phyloP scores from a whole-genome alignment of 2,888 invertebrate genomes.

The Tipula helvola region DNA sequence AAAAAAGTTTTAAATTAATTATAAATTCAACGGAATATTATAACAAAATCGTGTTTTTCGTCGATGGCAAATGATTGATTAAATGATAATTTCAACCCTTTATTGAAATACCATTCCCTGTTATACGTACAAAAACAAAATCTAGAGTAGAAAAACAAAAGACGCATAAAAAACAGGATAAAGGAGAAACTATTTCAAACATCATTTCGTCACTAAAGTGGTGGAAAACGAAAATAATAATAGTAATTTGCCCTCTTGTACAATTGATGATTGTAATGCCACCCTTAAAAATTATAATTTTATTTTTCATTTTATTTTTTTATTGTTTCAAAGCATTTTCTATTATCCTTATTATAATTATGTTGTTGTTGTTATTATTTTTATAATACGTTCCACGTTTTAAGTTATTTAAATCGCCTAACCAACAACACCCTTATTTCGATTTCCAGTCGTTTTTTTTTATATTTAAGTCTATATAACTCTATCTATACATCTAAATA shows the following conservation, averaged over 20 bases:
- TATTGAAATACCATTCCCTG: not conserved
- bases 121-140: not conserved
- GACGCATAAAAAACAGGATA: not conserved
- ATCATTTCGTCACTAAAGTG: not conserved
- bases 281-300: not conserved
- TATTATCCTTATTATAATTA: not conserved
- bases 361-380: not conserved
- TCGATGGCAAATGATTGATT: slow-evolving; percentile 4
- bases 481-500: not conserved
- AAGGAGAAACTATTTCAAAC: not conserved
- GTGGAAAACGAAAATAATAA: not conserved
- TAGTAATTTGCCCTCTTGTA: not conserved
- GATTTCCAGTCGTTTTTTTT: not conserved
- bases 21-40: not conserved
- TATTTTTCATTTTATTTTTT: not conserved
- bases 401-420: not conserved
- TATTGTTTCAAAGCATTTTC: not conserved
- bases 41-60: not conserved
- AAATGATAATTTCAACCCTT: not conserved
- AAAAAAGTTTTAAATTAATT: not conserved
- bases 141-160: not conserved
- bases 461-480: not conserved
- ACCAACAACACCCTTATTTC: not conserved
- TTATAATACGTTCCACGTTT: not conserved
- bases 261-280: not conserved